Evolutionary conservation across 1,140 invertebrate genomes (phyloP).

Genomic region (Copidosoma floridanum): DNA sequence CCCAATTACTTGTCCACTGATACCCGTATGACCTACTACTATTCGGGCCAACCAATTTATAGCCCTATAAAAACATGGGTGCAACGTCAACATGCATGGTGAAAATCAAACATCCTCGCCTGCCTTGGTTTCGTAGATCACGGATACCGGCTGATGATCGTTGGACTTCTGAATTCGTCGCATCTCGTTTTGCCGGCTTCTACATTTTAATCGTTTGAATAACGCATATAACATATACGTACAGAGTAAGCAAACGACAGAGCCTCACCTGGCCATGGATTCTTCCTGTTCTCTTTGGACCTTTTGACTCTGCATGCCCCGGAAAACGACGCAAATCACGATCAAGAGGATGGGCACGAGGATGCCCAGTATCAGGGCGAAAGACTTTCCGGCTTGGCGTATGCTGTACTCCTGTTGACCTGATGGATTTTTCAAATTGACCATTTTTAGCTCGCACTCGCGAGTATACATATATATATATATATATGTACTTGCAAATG

Average conservation of each 20-base stretch:
- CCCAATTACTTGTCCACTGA: too few species aligned
- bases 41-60: too few species aligned
- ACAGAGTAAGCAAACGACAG: not conserved
- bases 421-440: constrained; percentile 41
- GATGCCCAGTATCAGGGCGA: constrained; percentile 72
- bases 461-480: constrained; percentile 1
- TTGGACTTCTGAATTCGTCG: constrained; percentile 42
- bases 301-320: constrained; percentile 48
- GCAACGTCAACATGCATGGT: too few species aligned
- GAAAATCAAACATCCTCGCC: too few species aligned
- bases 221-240: too few species aligned
- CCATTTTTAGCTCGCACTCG: not conserved
- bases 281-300: constrained; percentile 58
- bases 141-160: too few species aligned
- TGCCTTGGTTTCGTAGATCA: too few species aligned
- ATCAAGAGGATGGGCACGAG: constrained; percentile 73
- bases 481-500: constrained; percentile 1
- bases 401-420: constrained; percentile 77
- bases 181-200: constrained; percentile 42
- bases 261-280: constrained; percentile 40
- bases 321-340: constrained; percentile 68
- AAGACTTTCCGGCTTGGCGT: constrained; percentile 72
- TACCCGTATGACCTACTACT: too few species aligned
- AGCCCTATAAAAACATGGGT: too few species aligned
- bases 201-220: constrained; percentile 14